These are phyloP conservation scores for Hylaea fasciaria DNA, from an alignment of 2,888 invertebrate genomes.

Conservation along the genomic window DNA sequence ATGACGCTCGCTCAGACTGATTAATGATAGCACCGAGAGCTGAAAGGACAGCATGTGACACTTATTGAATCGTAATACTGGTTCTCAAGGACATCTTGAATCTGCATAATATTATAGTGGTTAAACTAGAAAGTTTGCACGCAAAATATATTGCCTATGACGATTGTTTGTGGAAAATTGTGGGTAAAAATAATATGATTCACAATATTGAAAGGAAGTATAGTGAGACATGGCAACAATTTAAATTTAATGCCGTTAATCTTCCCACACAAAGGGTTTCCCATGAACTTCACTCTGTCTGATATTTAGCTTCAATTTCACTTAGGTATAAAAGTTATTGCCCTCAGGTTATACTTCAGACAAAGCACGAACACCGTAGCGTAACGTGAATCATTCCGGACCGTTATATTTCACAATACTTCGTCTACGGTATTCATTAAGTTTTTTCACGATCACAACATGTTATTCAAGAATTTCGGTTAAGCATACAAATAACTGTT, in stretches of 20 bases:
- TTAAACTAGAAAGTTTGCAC: conserved; percentile 20
- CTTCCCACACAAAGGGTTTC: conserved; percentile 24
- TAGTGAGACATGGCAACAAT: background rate
- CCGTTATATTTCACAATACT: conserved; percentile 46
- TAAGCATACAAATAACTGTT: conserved; percentile 34
- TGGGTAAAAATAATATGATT: conserved; percentile 12
- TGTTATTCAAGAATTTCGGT: conserved; percentile 25
- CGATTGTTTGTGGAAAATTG: background rate
- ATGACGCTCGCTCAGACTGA: conserved; percentile 16
- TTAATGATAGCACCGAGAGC: conserved; percentile 18
- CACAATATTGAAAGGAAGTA: conserved; percentile 8
- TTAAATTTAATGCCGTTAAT: conserved; percentile 15
- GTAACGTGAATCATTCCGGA: conserved; percentile 40
- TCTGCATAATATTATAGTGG: too few relatives aligned
- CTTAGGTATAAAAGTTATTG: conserved; percentile 26
- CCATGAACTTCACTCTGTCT: conserved; percentile 16
- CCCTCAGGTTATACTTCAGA: conserved; percentile 26
- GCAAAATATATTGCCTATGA: background rate
- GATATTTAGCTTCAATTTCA: conserved; percentile 17
- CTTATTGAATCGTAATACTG: conserved; percentile 12
- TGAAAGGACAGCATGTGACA: conserved; percentile 23
- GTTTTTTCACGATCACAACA: conserved; percentile 33
- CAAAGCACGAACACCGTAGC: conserved; percentile 38
- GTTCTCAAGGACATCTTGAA: conserved; percentile 12
- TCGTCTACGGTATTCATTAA: conserved; percentile 35